These are phyloP conservation scores for Tokudaia muenninki DNA, from an alignment of 2,797 vertebrate genomes.

Conservation along the genomic window DNA sequence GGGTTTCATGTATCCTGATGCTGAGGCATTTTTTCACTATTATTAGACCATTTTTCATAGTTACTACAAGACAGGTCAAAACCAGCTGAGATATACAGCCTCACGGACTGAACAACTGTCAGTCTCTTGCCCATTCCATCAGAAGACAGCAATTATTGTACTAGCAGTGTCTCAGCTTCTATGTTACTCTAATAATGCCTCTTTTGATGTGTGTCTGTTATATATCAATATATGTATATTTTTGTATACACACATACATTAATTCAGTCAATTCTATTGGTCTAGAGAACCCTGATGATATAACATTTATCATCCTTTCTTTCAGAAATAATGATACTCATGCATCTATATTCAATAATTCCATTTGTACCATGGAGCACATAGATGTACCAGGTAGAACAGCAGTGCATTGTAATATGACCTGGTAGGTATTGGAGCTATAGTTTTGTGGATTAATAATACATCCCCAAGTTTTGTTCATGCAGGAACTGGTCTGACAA, in stretches of 20 bases:
- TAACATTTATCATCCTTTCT: neutral
- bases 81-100: no score
- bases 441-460: neutral
- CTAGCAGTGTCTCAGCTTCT: no score
- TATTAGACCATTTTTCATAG: neutral
- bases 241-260: neutral
- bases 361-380: neutral
- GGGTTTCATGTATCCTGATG: neutral
- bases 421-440: neutral
- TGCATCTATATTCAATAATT: neutral
- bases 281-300: neutral
- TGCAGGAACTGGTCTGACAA: neutral
- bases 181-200: neutral
- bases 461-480: neutral
- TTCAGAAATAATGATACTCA: neutral
- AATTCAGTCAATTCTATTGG: neutral
- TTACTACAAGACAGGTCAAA: neutral
- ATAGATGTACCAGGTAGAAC: neutral
- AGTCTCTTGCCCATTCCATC: neutral
- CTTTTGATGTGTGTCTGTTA: neutral
- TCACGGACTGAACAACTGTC: no score
- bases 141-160: neutral
- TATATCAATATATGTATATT: neutral
- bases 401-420: no score
- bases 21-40: neutral